phyloP scores from a whole-genome alignment of 2,797 vertebrate species.

The Brachyalestes nurse region DNA sequence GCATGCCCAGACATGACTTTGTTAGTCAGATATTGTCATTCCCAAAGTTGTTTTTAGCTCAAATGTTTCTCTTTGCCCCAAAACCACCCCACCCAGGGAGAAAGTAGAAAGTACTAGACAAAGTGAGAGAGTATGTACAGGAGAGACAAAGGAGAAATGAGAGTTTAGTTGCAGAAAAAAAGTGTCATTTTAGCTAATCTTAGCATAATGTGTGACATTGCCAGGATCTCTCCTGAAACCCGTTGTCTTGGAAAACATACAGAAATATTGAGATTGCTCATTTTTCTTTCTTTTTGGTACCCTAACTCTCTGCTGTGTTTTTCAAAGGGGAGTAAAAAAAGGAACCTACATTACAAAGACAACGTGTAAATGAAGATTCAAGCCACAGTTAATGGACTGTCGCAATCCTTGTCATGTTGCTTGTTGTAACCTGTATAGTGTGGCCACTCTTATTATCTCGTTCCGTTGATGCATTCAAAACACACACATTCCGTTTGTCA shows the following conservation, averaged over 20 bases:
- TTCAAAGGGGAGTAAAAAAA: constrained; percentile 1
- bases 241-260: too few relatives aligned
- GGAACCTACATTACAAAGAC: background rate
- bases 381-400: background rate
- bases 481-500: constrained; percentile 4
- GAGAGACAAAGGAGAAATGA: too few relatives aligned
- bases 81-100: too few relatives aligned
- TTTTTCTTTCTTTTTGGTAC: background rate
- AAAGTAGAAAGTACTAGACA: too few relatives aligned
- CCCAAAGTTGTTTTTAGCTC: too few relatives aligned
- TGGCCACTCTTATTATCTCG: background rate
- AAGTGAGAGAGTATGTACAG: too few relatives aligned
- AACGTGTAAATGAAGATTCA: background rate
- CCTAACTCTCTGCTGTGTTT: background rate
- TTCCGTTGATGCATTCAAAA: background rate
- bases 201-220: too few relatives aligned
- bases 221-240: too few relatives aligned
- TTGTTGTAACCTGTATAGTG: background rate
- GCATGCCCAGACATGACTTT: constrained; percentile 22
- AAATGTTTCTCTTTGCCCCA: too few relatives aligned
- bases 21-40: background rate
- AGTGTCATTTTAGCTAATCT: too few relatives aligned
- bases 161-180: too few relatives aligned
- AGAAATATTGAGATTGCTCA: too few relatives aligned
- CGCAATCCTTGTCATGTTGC: background rate